A percentile compares a stretch with the other conserved stretches of the same genome.
phyloP scores from a whole-genome alignment of 2,113 vertebrate genomes.

The Rhizomys pruinosus region DNA sequence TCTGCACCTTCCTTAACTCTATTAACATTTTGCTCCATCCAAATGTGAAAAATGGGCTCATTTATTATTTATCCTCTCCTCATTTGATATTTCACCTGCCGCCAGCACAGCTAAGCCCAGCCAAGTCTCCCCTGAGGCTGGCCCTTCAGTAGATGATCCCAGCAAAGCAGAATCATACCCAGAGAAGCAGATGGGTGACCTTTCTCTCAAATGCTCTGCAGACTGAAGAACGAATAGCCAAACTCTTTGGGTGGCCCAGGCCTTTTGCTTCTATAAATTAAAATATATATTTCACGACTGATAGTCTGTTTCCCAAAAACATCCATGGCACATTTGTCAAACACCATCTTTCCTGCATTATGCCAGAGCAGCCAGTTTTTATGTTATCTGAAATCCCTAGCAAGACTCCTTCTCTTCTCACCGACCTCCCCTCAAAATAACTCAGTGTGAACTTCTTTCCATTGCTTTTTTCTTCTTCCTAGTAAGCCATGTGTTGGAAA shows the following conservation, averaged over 20 bases:
- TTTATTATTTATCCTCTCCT: slow-evolving; percentile 84
- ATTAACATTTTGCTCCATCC: slow-evolving; percentile 81
- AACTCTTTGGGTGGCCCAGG: slow-evolving; percentile 56
- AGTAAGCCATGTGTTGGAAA: slow-evolving; percentile 60
- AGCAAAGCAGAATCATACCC: slow-evolving; percentile 63
- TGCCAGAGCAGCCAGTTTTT: slow-evolving; percentile 40
- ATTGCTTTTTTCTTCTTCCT: slow-evolving; percentile 47
- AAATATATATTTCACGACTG: slow-evolving; percentile 67
- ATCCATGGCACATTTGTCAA: slow-evolving; percentile 52
- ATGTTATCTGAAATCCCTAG: slow-evolving; percentile 51
- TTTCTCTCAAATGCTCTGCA: slow-evolving; percentile 72
- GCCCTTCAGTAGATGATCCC: slow-evolving; percentile 71
- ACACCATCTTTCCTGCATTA: slow-evolving; percentile 54
- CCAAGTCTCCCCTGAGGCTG: slow-evolving; percentile 60
- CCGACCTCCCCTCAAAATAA: slow-evolving; percentile 59
- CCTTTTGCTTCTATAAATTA: slow-evolving; percentile 63
- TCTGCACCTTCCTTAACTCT: slow-evolving; percentile 69
- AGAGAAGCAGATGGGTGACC: slow-evolving; percentile 77
- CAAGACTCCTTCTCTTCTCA: not conserved
- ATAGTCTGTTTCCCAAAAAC: slow-evolving; percentile 72
- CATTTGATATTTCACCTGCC: slow-evolving; percentile 84
- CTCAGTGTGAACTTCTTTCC: slow-evolving; percentile 21
- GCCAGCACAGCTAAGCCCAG: slow-evolving; percentile 72
- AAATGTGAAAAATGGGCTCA: slow-evolving; percentile 82
- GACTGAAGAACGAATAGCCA: slow-evolving; percentile 68